Evolutionary conservation across 2,888 invertebrate genomes (phyloP), one percentile per base, ranked within the genome.

Genomic region (Idaea biselata): DNA sequence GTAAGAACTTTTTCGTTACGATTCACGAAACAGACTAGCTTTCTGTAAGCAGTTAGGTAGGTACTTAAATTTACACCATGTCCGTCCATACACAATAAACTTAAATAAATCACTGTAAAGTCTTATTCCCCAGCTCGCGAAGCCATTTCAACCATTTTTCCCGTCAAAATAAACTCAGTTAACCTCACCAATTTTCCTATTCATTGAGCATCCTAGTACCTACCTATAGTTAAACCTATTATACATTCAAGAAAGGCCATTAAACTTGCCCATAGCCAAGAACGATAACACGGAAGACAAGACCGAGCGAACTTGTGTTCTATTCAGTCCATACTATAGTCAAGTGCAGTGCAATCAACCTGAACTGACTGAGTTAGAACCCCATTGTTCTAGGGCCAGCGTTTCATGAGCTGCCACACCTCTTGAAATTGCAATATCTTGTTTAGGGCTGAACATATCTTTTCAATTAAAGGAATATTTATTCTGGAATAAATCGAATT

Each of bases 311-410:
- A 81, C 79, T 78, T 78, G 80, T 77, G 77, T 79, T 79, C 83
- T 86, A 85, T 84, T 84, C 84, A 84, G 72, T 79, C 78, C 73
- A 77, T 79, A 78, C 78, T 73, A 77, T 79, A 78, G 79, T 76
- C 18, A 58, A 82, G 83, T 78, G 82, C 83, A 83, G 88, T 86
- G 88, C 87, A 84, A 89, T 90, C 87, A 87, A 88, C 87, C 87
- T 83, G 86, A 85, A 89, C 85, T 58, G 63, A 61, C 58, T 66
- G 65, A 63, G 63, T 65, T 60, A 65, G 62, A 63, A 60, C 59
- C 55, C 78, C 81, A 89, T 90, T 90, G 90, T 90, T 88, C 83
- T 79, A 77, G 65, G 71, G 61, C 84, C 78, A 79, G 58, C 62
- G 44, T 69, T 71, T 63, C 69, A 61, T 72, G 79, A 71, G 31